Conservation (phyloP, 2,113 vertebrate genomes). For the Spermophilus dauricus region DNA sequence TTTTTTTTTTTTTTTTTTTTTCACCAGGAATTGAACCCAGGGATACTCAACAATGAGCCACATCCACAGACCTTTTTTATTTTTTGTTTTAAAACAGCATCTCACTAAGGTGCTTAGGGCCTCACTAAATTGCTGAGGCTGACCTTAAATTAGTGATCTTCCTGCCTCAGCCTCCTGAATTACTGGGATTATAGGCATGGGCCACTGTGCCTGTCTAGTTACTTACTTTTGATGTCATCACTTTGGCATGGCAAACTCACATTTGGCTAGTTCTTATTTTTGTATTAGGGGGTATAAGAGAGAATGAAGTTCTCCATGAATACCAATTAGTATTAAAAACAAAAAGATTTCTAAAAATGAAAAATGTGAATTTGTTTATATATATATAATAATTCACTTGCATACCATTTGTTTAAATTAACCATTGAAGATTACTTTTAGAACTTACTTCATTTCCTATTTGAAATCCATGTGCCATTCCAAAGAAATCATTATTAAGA, state of each 20-base stretch:
- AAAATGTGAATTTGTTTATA: constrained; percentile 7
- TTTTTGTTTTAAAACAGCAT: too few species aligned
- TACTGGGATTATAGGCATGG: too few species aligned
- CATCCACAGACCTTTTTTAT: too few species aligned
- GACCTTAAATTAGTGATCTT: too few species aligned
- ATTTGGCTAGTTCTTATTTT: not conserved
- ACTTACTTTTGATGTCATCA: not conserved
- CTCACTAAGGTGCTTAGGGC: too few species aligned
- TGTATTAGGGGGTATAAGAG: not conserved
- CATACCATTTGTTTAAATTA: not conserved
- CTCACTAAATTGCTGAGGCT: too few species aligned
- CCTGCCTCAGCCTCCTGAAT: too few species aligned
- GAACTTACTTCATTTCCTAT: not conserved
- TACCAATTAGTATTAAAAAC: constrained; percentile 16
- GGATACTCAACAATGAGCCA: too few species aligned
- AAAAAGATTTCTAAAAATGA: not conserved
- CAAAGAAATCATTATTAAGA: constrained; percentile 16
- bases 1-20: too few species aligned
- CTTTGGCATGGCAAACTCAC: not conserved
- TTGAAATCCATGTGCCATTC: not conserved
- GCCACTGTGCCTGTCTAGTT: too few species aligned
- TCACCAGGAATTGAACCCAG: too few species aligned
- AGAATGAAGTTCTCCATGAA: constrained; percentile 28
- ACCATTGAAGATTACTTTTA: constrained; percentile 12
- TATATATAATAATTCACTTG: not conserved